These are phyloP conservation scores for Zoanthus solanderi DNA, from an alignment of 92 coral and sea anemone species.

Conservation along the genomic window DNA sequence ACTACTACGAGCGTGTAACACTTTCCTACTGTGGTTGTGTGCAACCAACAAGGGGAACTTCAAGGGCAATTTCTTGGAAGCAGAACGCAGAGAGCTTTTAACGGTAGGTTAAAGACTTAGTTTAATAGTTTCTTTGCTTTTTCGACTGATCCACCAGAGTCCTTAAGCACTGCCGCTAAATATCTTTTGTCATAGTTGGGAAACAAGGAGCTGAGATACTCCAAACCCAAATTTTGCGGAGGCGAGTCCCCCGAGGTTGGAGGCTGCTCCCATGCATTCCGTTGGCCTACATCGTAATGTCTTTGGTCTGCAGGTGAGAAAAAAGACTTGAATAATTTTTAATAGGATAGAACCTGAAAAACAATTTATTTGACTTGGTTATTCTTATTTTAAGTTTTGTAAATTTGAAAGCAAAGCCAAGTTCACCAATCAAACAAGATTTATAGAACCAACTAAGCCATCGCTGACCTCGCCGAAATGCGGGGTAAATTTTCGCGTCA, in stretches of 20 bases:
- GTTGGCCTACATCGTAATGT: not conserved
- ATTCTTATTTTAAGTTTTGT: too few relatives aligned
- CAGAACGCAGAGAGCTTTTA: too few relatives aligned
- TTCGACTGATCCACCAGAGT: conserved; percentile 27
- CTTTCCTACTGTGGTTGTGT: too few relatives aligned
- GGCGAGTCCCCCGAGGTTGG: not conserved
- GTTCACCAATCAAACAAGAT: too few relatives aligned
- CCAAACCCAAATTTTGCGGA: not conserved
- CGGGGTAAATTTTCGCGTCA: too few relatives aligned
- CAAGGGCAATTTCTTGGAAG: not conserved
- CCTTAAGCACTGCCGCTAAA: conserved; percentile 18
- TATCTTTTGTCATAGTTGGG: not conserved
- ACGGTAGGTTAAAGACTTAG: not conserved
- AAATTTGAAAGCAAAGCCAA: too few relatives aligned
- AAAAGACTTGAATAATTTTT: not conserved
- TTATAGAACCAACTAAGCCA: too few relatives aligned
- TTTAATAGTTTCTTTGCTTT: not conserved
- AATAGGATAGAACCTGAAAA: not conserved
- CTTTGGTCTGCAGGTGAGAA: not conserved
- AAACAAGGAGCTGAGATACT: conserved; percentile 5
- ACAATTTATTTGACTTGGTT: too few relatives aligned
- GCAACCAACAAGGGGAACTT: too few relatives aligned
- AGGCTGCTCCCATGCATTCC: not conserved
- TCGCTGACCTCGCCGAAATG: too few relatives aligned
- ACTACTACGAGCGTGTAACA: too few relatives aligned